phyloP scores from a whole-genome alignment of 1,140 invertebrate genomes.

The Leptopilina clavipes region DNA sequence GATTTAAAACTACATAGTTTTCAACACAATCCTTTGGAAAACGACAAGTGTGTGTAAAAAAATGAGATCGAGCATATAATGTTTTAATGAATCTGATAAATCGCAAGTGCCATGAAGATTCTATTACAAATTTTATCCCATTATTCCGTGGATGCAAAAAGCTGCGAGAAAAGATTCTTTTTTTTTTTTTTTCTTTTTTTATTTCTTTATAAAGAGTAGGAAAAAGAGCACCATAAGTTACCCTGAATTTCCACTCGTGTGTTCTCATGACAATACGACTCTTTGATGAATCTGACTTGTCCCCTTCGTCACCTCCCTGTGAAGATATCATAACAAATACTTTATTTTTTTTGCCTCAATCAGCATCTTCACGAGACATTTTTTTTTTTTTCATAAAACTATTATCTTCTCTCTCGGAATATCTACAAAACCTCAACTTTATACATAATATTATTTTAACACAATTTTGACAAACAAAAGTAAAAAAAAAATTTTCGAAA shows the following conservation, averaged over 20 bases:
- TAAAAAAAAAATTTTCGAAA: background rate
- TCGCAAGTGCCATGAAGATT: slow-evolving; percentile 23
- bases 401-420: slow-evolving; percentile 22
- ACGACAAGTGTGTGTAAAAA: slow-evolving; percentile 21
- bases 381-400: background rate
- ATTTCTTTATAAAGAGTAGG: slow-evolving; percentile 49
- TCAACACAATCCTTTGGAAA: background rate
- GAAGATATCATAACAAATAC: slow-evolving; percentile 62
- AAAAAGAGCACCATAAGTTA: slow-evolving; percentile 74
- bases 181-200: no score
- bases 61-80: background rate
- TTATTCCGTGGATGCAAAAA: slow-evolving; percentile 41
- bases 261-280: slow-evolving; percentile 78
- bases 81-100: slow-evolving; percentile 6
- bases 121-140: slow-evolving; percentile 28
- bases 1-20: background rate
- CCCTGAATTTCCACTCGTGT: slow-evolving; percentile 88
- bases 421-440: slow-evolving; percentile 10
- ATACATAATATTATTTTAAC: no score
- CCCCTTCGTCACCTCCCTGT: slow-evolving; percentile 77
- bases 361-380: slow-evolving; percentile 1
- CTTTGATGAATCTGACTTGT: slow-evolving; percentile 74
- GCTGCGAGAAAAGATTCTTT: slow-evolving; percentile 54
- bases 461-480: background rate
- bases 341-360: slow-evolving; percentile 23